Evolutionary conservation across 2,797 vertebrate species (phyloP), one percentile per base, ranked within the genome.

Genomic region (Myotis myotis): DNA sequence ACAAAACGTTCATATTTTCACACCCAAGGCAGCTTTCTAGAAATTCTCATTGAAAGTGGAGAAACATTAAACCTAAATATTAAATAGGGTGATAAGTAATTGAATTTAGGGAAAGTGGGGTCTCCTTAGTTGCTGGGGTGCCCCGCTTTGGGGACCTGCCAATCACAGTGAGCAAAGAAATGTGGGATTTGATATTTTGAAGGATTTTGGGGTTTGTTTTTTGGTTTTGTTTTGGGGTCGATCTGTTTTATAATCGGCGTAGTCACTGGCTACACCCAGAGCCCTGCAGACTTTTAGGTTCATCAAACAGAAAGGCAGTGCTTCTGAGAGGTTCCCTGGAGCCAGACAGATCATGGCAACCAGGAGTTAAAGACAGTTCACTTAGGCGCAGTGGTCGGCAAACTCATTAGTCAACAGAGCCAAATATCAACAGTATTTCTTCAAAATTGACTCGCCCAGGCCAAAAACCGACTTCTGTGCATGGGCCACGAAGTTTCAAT

Each of bases 11-110:
- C 93, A 91, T 94, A 91, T 23, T 64, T 83, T 91, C 74, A 94
- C 93, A 89, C 89, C 90, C 79, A 93, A 93, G 94, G 75, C 96
- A 81, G 70, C 89, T 97, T 97, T 80, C 95, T 97, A 97, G 95
- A 96, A 96, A 83, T 82, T 92, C 96, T 96, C 89, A 93, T 96
- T 96, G 79, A 96, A 95, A 86, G 90, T 84, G 93, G 95, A 94
- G 89, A 97, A 87, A 25, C 25, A 53, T 3, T 23, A 41, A 91
- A 22, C 2, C 1, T 23, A 97, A 86, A 23, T 30, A 47, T 4
- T 23, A 60, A 57, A 10, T 5, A n/a, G 55, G 47, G n/a, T 38
- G 30, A 28, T 0, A 1, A 30, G 19, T 10, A 60, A 36, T 0
- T 13, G 6, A 8, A 22, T 19, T 91, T 62, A 5, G 33, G 30